These are phyloP conservation scores for Octonoba sinensis DNA, from an alignment of 2,888 invertebrate genomes.

Conservation along the genomic window DNA sequence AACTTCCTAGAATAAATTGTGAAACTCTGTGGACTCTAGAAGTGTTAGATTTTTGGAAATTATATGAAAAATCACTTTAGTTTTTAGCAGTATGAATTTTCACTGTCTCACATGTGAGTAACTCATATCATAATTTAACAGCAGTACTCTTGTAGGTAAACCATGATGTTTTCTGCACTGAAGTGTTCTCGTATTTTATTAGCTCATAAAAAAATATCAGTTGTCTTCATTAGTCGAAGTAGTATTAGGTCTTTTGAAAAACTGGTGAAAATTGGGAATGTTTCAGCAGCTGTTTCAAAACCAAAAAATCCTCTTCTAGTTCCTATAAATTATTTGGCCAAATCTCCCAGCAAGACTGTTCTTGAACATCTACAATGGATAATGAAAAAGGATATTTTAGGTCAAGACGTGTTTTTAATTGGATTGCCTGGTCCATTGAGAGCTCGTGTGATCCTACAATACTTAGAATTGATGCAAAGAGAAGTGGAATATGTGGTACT, in stretches of 20 bases:
- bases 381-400: constrained; percentile 77
- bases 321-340: constrained; percentile 79
- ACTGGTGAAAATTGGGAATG: constrained; percentile 48
- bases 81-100: no score
- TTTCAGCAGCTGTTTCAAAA: constrained; percentile 26
- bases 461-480: constrained; percentile 86
- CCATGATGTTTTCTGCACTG: no score
- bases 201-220: no score
- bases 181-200: no score
- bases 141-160: no score
- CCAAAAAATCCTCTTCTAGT: constrained; percentile 84
- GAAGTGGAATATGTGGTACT: constrained; percentile 94
- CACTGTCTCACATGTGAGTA: no score
- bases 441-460: constrained; percentile 85
- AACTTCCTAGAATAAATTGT: constrained; percentile 16
- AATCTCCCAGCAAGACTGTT: constrained; percentile 5
- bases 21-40: constrained; percentile 49
- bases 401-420: constrained; percentile 95
- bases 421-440: constrained; percentile 90
- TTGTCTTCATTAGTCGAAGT: no score
- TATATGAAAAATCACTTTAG: not conserved
- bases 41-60: constrained; percentile 48
- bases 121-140: no score
- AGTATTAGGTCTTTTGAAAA: no score
- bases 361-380: constrained; percentile 53